Evolutionary conservation across 2,888 invertebrate genomes (phyloP), one percentile per base, ranked within the genome.

Genomic region (Apoderus coryli): DNA sequence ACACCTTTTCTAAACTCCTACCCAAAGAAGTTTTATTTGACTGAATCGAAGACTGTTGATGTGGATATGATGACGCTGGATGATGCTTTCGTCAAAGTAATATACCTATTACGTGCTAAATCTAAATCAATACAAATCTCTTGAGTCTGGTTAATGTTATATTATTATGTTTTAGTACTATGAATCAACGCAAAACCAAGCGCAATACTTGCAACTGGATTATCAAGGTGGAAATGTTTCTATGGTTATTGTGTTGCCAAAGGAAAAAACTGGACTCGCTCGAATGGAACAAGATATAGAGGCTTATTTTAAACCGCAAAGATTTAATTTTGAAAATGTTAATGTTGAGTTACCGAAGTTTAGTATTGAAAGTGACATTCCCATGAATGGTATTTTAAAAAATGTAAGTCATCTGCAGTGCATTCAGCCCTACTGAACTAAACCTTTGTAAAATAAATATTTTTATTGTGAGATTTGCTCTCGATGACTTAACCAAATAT

Each of bases 161-260:
- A n/a, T n/a, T n/a, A n/a, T n/a, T n/a, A n/a, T 12, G 28, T 11
- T 51, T 39, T 23, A 45, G 43, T 55, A 51, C 32, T 50, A 48
- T 33, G 49, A 50, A 25, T 44, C 44, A 29, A 11, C 31, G 2
- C 40, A 44, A 24, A 31, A 49, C 16, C 43, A 50, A 24, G 49
- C 49, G 4, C 45, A 52, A 38, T 49, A 51, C 28, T 32, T 55
- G 26, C 49, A 52, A 39, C 29, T 54, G 24, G 50, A 50, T 2
- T 50, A 50, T 32, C 10, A 36, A 28, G 46, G 45, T 23, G 28
- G 40, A 39, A 11, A 32, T 14, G 33, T 44, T 12, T 36, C 44
- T 2, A 46, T 49, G 44, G 42, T 42, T 4, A 39, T 49, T 22
- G 45, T 46, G 9, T 32, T 49, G 15, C 49, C 49, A 5, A 46